Percentiles rank a stretch among this genome's conserved stretches.
phyloP scores from a whole-genome alignment of 2,888 invertebrate species.

The Uropetala carovei region DNA sequence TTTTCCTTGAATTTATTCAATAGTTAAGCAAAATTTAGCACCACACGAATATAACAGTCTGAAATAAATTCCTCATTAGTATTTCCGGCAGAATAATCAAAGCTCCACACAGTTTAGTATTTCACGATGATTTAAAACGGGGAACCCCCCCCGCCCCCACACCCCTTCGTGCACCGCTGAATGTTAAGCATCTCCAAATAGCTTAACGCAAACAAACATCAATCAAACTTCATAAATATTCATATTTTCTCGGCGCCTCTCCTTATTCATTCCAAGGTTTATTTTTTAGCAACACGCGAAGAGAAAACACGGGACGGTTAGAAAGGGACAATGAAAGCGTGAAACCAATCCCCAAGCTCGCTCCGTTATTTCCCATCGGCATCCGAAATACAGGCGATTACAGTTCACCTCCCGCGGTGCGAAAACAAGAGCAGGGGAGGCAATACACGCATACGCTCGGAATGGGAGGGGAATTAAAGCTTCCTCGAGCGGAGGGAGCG shows the following conservation, averaged over 20 bases:
- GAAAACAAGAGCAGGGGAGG: not conserved
- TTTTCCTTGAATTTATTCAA: too few relatives aligned
- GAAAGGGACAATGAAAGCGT: not conserved
- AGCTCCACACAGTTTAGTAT: not conserved
- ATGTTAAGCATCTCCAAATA: conserved; percentile 1
- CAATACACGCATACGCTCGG: not conserved
- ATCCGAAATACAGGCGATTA: not conserved
- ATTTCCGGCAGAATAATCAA: not conserved
- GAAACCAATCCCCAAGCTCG: not conserved
- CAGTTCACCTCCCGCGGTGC: not conserved
- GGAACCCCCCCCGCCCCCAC: not conserved
- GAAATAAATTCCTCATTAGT: not conserved
- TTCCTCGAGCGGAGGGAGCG: too few relatives aligned
- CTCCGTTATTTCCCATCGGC: not conserved
- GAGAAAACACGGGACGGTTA: not conserved
- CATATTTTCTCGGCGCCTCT: not conserved
- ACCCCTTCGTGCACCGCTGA: not conserved
- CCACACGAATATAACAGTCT: too few relatives aligned
- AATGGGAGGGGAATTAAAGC: not conserved
- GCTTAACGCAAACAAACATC: not conserved
- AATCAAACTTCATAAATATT: not conserved
- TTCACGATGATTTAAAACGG: not conserved
- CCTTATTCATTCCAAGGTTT: not conserved
- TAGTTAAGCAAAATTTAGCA: too few relatives aligned
- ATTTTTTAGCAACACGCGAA: not conserved